These are phyloP conservation scores for Dendrolimus houi DNA, from an alignment of 2,888 invertebrate genomes.

Conservation along the genomic window DNA sequence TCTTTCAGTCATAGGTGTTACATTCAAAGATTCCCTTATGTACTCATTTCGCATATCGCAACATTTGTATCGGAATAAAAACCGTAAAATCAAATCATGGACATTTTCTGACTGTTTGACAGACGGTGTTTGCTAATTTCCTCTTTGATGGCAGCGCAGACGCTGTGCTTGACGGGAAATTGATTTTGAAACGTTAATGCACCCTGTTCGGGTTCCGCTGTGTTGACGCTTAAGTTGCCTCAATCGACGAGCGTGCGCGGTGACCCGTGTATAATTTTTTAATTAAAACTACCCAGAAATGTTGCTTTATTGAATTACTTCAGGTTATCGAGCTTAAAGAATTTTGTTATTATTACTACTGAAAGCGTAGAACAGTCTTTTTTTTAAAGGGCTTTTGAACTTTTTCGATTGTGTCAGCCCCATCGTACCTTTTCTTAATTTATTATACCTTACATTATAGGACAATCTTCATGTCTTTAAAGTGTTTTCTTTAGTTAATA, in stretches of 20 bases:
- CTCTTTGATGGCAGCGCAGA: slow-evolving; percentile 8
- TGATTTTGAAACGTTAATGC: slow-evolving; percentile 32
- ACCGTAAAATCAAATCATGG: background rate
- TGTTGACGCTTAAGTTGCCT: background rate
- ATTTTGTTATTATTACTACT: background rate
- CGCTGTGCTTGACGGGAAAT: slow-evolving; percentile 23
- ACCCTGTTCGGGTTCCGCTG: slow-evolving; percentile 7
- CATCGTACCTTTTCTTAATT: no score
- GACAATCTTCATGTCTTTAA: background rate
- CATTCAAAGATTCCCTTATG: no score
- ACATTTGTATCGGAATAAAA: no score
- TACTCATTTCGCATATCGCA: no score
- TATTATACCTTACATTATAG: no score
- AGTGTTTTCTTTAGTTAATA: background rate
- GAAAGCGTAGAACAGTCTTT: no score
- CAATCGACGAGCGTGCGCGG: slow-evolving; percentile 9
- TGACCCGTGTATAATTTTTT: slow-evolving; percentile 9
- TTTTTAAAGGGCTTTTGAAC: no score
- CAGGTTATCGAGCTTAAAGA: background rate
- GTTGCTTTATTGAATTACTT: background rate
- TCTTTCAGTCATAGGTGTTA: no score
- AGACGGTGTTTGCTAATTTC: slow-evolving; percentile 13
- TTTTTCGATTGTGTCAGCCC: no score
- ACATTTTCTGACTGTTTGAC: background rate
- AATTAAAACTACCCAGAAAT: background rate